Percentiles rank a stretch among this genome's conserved stretches.
Conservation (phyloP, 2,888 invertebrate species). For the Trichacis sp. region DNA sequence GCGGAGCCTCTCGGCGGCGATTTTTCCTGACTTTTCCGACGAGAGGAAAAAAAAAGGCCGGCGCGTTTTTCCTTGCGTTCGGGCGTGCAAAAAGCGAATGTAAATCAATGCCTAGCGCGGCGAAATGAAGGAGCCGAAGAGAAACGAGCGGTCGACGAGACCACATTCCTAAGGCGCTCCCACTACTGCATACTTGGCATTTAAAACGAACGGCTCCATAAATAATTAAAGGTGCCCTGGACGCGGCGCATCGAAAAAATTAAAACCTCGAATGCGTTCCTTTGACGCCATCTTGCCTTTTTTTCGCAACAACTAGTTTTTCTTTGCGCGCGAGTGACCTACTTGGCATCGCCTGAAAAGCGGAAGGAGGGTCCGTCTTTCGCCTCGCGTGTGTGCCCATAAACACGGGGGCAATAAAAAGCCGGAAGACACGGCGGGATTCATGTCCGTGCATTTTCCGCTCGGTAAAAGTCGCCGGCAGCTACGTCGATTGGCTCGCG, state of each 20-base stretch:
- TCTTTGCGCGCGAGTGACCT: constrained; percentile 46
- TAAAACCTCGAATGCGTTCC: not conserved
- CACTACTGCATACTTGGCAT: constrained; percentile 48
- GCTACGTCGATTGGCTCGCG: no score
- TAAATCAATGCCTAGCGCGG: not conserved
- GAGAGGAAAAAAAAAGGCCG: no score
- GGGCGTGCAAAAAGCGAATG: not conserved
- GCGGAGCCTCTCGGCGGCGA: no score
- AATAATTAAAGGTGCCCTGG: constrained; percentile 31
- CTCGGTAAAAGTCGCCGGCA: no score
- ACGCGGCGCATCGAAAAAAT: not conserved
- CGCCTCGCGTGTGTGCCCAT: constrained; percentile 1
- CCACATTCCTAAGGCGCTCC: constrained; percentile 63
- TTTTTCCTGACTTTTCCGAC: no score
- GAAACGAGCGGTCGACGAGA: constrained; percentile 53
- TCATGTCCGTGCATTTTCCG: not conserved
- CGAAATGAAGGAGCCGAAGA: constrained; percentile 51
- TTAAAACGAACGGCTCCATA: constrained; percentile 41
- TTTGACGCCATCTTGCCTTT: constrained; percentile 12
- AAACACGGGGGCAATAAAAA: constrained; percentile 14
- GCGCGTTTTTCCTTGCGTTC: not conserved
- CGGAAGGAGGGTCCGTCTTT: constrained; percentile 39
- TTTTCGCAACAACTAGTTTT: constrained; percentile 41
- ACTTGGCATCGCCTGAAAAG: constrained; percentile 48
- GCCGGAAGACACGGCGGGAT: constrained; percentile 30